A percentile compares a stretch with the other conserved stretches of the same genome.
phyloP scores from a whole-genome alignment of 2,888 invertebrate genomes.

The Andrena hattorfiana region DNA sequence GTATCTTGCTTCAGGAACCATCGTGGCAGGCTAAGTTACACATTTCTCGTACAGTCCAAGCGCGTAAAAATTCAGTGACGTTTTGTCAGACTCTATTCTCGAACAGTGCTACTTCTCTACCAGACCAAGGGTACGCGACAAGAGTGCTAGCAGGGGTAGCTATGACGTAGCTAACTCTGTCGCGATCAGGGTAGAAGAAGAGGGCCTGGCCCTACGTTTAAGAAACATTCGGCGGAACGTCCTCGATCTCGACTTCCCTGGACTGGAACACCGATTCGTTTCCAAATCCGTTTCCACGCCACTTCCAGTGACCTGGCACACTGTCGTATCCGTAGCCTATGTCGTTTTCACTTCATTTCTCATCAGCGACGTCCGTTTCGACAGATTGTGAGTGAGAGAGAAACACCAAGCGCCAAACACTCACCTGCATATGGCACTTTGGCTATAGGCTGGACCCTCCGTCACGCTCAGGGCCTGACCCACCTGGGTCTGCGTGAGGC shows the following conservation, averaged over 20 bases:
- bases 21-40: slow-evolving; percentile 58
- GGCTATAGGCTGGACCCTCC: slow-evolving; percentile 99
- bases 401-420: slow-evolving; percentile 65
- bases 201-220: neutral
- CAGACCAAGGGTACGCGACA: slow-evolving; percentile 15
- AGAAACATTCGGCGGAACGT: neutral
- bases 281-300: slow-evolving; percentile 61
- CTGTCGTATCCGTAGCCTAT: slow-evolving; percentile 62
- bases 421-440: slow-evolving; percentile 99
- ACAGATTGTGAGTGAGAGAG: slow-evolving; percentile 12
- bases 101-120: slow-evolving; percentile 8
- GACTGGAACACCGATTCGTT: neutral
- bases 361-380: slow-evolving; percentile 65
- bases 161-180: neutral
- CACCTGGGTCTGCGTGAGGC: slow-evolving; percentile 98
- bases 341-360: slow-evolving; percentile 49
- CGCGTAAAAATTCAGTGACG: slow-evolving; percentile 26
- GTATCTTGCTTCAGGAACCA: slow-evolving; percentile 57
- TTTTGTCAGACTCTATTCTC: slow-evolving; percentile 26
- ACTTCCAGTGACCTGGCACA: slow-evolving; percentile 84
- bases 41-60: slow-evolving; percentile 34
- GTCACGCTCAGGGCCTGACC: slow-evolving; percentile 98
- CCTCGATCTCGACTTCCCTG: slow-evolving; percentile 10
- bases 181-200: neutral
- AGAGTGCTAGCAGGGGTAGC: neutral